Base-by-base conservation (phyloP, 2,797 vertebrate species). In the Enteromius fasciolatus region DNA sequence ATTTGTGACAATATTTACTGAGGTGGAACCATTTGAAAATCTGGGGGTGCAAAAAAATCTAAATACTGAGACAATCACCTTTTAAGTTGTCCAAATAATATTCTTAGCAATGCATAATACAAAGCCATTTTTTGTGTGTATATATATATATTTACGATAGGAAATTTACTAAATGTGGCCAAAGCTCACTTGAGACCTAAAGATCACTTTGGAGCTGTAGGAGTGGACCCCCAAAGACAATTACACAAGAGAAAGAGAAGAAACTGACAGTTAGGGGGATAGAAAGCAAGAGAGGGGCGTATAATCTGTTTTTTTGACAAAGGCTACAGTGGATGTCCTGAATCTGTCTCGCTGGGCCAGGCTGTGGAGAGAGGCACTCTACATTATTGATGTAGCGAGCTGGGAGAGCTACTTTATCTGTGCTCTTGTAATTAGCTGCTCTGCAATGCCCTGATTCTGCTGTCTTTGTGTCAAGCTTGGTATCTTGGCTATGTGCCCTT, bases 381-480 rank as follows among this genome's bases (percentile, higher is more conserved):
- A 82, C 85, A 88, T 88, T 88, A 88, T 88, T 88, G 81, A 88
- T 86, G 81, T 77, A 79, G 83, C 6, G 76, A 84, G 80, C 78
- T 68, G 81, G 78, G 80, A 87, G 84, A 46, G 84, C 67, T 82
- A 82, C 76, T 77, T 83, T 85, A 83, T 84, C 80, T 77, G 78
- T 78, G 85, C 80, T 81, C 67, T 78, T 82, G 78, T 86, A 85
- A 88, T 88, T 78, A 88, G 83, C 78, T 75, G 57, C 68, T 66
- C 80, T 23, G 59, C 74, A 72, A 61, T 81, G 77, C 63, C 61
- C 83, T 83, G 83, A 75, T 81, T 80, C 77, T 41, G 66, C 69
- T 15, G 68, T 70, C 78, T 61, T 76, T 83, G 85, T 78, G 75
- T 85, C 77, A 82, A 69, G 67, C 39, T 86, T 82, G 28, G 20